Base-by-base conservation (phyloP, 2,888 invertebrate species). In the Aphidius colemani region DNA sequence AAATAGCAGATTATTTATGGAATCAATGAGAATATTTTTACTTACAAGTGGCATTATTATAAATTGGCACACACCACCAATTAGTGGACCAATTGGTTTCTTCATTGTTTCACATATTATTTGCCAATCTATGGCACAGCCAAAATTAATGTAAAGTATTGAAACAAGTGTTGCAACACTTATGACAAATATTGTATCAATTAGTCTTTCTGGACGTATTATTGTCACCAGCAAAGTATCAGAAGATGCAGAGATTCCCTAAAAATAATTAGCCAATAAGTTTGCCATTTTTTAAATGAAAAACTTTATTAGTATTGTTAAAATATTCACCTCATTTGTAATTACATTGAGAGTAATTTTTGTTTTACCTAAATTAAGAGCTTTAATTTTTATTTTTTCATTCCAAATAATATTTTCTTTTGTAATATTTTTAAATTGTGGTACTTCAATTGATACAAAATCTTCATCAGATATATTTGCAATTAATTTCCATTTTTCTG, bases 71-170 rank as follows among this genome's bases (percentile, higher is more conserved):
- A 88, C 76, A 76, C 94, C 88, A 7, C 94, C 94, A 66, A 95
- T 92, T 4, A 84, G 79, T 0, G 94, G 93, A 1, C 93, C 94
- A 11, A 93, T 83, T 0, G 95, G 95, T 67, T 86, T 86, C 67
- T 85, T 87, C 2, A 94, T 70, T 13, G 89, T 90, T 2, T 85
- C 83, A 69, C 86, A 86, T 11, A 94, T 86, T 0, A 89, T 87
- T 1, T 85, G 83, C 88, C 93, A 87, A 78, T 95, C 91, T 80
- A 95, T 85, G 0, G 95, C 94, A 77, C 95, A 94, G 0, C 96
- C 95, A 83, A 95, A 95, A 84, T 95, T 95, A 62, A 96, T 90
- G 77, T 94, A 95, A 72, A 95, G 88, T 57, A 95, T 83, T 0
- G 92, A 90, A 61, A 90, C 89, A 56, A 95, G 85, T 53, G 88